These are phyloP conservation scores for Cheilosia urbana DNA, from an alignment of 2,888 invertebrate genomes.

Conservation along the genomic window DNA sequence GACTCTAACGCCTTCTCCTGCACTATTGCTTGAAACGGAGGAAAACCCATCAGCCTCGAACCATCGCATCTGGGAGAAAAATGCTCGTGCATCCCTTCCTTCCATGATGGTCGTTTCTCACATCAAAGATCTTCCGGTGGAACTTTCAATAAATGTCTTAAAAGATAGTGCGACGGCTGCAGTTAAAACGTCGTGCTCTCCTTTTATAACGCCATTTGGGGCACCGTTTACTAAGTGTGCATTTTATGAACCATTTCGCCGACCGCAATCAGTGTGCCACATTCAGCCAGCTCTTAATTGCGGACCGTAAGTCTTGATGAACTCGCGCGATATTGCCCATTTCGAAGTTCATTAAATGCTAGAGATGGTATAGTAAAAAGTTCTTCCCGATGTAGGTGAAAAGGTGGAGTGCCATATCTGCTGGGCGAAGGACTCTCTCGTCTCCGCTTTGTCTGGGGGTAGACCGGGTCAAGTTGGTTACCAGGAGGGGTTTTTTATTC, in stretches of 20 bases:
- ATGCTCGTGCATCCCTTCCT: background rate
- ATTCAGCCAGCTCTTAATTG: constrained; percentile 66
- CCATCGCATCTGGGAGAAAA: background rate
- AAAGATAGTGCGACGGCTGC: constrained; percentile 50
- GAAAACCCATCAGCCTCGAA: background rate
- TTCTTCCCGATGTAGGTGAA: background rate
- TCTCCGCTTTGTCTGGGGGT: constrained; percentile 8
- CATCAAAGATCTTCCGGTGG: constrained; percentile 43
- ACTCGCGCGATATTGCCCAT: constrained; percentile 58
- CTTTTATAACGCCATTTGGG: constrained; percentile 48
- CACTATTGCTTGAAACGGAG: background rate
- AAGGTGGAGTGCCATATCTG: background rate
- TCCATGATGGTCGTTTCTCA: constrained; percentile 31
- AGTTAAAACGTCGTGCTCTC: constrained; percentile 32
- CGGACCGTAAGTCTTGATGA: constrained; percentile 57
- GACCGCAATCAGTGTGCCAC: constrained; percentile 66
- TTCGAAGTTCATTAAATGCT: constrained; percentile 48
- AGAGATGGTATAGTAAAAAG: constrained; percentile 9
- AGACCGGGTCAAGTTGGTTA: constrained; percentile 9
- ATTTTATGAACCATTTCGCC: constrained; percentile 64
- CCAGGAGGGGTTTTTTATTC: background rate
- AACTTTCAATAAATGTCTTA: constrained; percentile 68
- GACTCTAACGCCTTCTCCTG: constrained; percentile 11
- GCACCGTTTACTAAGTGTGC: constrained; percentile 57
- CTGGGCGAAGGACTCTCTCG: background rate